phyloP scores from a whole-genome alignment of 1,140 invertebrate genomes.

The Drosophila equinoxialis region DNA sequence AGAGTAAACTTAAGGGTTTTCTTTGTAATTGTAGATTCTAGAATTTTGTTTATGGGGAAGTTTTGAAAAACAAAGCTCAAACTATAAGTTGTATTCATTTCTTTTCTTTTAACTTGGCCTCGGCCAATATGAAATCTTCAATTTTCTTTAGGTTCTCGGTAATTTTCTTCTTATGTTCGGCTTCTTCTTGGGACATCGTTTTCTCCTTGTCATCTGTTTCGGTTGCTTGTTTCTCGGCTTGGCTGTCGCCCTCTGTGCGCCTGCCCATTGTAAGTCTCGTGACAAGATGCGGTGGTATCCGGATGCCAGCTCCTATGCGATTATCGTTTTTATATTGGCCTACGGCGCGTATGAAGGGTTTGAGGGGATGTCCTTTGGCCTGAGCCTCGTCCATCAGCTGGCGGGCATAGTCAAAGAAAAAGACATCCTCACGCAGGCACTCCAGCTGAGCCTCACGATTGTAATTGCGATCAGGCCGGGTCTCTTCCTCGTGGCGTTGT shows the following conservation, averaged over 20 bases:
- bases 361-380: slow-evolving; percentile 47
- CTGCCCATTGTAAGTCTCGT: slow-evolving; percentile 61
- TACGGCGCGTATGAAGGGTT: slow-evolving; percentile 58
- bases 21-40: slow-evolving; percentile 2
- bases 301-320: slow-evolving; percentile 50
- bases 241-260: slow-evolving; percentile 57
- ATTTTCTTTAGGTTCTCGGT: slow-evolving; percentile 56
- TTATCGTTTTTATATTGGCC: slow-evolving; percentile 61
- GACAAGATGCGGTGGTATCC: slow-evolving; percentile 51
- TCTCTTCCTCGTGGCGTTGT: slow-evolving; percentile 39
- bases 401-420: slow-evolving; percentile 63
- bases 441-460: slow-evolving; percentile 62
- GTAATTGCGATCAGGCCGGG: slow-evolving; percentile 57
- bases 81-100: not conserved
- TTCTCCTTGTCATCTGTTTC: not conserved
- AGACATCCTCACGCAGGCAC: slow-evolving; percentile 57
- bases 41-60: not conserved
- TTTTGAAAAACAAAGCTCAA: not conserved
- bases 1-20: slow-evolving; percentile 38
- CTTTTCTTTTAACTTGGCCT: slow-evolving; percentile 21
- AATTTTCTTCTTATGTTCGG: slow-evolving; percentile 31
- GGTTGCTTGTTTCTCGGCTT: slow-evolving; percentile 4
- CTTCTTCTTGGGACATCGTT: slow-evolving; percentile 14
- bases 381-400: slow-evolving; percentile 59
- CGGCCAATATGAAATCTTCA: slow-evolving; percentile 40